A percentile compares a stretch with the other conserved stretches of the same genome.
Evolutionary conservation across 2,797 vertebrate genomes (phyloP).

Genomic region (Platyrinchus mystaceus): DNA sequence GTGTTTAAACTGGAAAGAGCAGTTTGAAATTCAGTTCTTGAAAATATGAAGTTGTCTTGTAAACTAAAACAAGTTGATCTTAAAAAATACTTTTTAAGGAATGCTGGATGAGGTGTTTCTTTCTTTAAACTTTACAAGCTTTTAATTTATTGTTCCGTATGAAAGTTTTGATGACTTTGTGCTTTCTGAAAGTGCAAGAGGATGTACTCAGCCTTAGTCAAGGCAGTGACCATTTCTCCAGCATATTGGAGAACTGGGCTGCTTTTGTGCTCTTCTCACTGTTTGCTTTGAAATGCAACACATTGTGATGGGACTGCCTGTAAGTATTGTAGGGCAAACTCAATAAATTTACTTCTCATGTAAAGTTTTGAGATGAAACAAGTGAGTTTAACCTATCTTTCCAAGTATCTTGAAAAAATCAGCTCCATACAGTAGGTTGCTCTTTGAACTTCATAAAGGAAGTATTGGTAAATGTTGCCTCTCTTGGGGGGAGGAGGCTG

Average conservation of each 20-base stretch:
- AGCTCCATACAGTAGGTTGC: neutral
- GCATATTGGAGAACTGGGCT: neutral
- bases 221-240: neutral
- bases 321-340: neutral
- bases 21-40: neutral
- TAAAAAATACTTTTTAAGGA: neutral
- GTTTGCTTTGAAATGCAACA: neutral
- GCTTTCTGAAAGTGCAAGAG: constrained; percentile 21
- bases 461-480: constrained; percentile 44
- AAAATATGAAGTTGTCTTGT: neutral
- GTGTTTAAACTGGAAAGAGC: neutral
- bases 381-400: neutral
- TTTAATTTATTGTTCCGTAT: neutral
- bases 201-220: neutral
- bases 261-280: neutral
- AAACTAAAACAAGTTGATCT: neutral
- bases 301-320: neutral
- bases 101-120: neutral
- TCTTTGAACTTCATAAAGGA: constrained; percentile 47
- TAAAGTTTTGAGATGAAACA: neutral
- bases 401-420: neutral
- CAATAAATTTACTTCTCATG: neutral
- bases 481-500: constrained; percentile 10
- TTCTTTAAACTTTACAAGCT: neutral
- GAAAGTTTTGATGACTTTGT: neutral